phyloP scores from a whole-genome alignment of 2,797 vertebrate genomes.

The Cryptoprocta ferox region DNA sequence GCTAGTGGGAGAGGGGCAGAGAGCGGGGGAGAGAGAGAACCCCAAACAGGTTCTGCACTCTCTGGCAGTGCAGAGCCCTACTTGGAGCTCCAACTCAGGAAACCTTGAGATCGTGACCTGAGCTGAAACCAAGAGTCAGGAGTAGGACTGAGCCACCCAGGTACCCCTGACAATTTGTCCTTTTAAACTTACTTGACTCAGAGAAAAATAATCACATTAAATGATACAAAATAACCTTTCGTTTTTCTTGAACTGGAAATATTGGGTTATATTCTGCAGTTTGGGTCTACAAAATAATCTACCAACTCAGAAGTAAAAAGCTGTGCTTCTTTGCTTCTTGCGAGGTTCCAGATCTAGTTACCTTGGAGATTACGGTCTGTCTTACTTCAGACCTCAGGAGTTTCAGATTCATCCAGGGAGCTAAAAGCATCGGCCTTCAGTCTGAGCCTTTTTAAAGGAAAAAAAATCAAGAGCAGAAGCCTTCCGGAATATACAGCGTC shows the following conservation, averaged over 20 bases:
- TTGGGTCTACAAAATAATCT: slow-evolving; percentile 15
- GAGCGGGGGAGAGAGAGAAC: too few relatives aligned
- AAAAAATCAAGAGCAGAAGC: neutral
- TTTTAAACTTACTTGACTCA: slow-evolving; percentile 33
- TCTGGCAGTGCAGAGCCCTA: too few relatives aligned
- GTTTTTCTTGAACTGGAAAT: slow-evolving; percentile 37
- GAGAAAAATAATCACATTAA: slow-evolving; percentile 12
- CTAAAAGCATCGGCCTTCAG: neutral
- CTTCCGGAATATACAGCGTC: neutral
- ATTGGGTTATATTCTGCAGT: neutral
- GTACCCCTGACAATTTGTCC: neutral
- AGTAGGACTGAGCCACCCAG: too few relatives aligned
- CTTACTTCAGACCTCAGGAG: neutral
- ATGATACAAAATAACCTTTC: neutral
- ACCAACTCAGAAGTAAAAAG: slow-evolving; percentile 46
- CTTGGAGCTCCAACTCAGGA: too few relatives aligned
- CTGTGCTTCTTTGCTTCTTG: neutral
- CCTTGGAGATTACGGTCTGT: neutral
- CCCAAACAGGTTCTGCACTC: too few relatives aligned
- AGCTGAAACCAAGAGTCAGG: too few relatives aligned
- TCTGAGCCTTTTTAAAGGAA: slow-evolving; percentile 3
- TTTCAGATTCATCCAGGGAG: slow-evolving; percentile 44
- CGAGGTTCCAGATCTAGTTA: neutral
- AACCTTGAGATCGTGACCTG: too few relatives aligned
- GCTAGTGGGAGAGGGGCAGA: too few relatives aligned